Percentiles rank a stretch among this genome's conserved stretches.
Conservation (phyloP, 1,140 invertebrate species). For the Papilio helenus region DNA sequence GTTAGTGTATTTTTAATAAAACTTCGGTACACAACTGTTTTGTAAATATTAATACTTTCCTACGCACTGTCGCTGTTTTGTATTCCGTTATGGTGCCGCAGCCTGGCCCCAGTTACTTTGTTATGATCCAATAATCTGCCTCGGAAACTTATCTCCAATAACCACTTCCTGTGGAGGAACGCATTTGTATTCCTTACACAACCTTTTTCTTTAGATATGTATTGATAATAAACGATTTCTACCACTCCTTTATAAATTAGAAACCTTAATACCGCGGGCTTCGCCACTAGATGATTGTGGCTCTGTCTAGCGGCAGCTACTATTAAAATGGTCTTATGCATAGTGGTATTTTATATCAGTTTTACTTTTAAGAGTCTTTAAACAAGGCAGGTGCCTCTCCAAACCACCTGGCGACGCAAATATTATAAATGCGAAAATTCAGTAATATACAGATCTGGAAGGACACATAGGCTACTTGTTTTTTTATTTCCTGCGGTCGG, state of each 20-base stretch:
- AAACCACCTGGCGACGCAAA: too few relatives aligned
- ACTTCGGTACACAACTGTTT: neutral
- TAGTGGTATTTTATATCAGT: too few relatives aligned
- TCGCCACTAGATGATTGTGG: too few relatives aligned
- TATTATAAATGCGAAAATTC: too few relatives aligned
- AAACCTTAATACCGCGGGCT: too few relatives aligned
- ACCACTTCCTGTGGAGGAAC: neutral
- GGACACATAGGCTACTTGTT: too few relatives aligned
- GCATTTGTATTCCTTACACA: conserved; percentile 13
- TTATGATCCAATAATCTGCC: conserved; percentile 15
- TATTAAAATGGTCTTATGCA: too few relatives aligned
- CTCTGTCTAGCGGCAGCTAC: too few relatives aligned
- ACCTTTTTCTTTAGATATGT: neutral
- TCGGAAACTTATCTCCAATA: conserved; percentile 12
- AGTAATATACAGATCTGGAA: too few relatives aligned
- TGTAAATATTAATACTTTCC: neutral
- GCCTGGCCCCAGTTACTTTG: neutral
- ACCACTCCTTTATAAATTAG: neutral
- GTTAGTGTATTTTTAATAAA: neutral
- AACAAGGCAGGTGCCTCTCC: too few relatives aligned
- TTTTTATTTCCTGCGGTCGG: too few relatives aligned
- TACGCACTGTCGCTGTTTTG: neutral
- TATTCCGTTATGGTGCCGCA: neutral
- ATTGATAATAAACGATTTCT: neutral
- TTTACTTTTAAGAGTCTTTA: too few relatives aligned